A percentile compares a stretch with the other conserved stretches of the same genome.
Conservation (phyloP, 2,888 invertebrate species). For the Hymenopus coronatus region DNA sequence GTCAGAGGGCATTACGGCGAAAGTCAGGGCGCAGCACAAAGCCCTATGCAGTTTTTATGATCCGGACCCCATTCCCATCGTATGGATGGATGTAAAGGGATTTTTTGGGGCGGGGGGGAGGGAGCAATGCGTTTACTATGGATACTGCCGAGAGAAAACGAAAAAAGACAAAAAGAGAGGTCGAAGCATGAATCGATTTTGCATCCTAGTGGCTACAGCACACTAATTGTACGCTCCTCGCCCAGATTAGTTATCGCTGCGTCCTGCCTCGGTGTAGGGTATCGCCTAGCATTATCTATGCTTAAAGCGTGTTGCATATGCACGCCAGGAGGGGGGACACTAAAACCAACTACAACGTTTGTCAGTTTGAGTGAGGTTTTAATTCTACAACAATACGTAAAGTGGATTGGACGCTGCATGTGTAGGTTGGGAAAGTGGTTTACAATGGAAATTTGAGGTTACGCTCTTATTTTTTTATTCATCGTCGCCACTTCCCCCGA, state of each 20-base stretch:
- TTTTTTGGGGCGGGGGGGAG: too few species aligned
- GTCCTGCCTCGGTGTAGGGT: neutral
- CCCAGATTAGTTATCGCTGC: constrained; percentile 15
- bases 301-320: constrained; percentile 17
- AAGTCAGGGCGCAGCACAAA: neutral
- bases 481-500: neutral
- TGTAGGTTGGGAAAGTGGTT: neutral
- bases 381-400: constrained; percentile 21
- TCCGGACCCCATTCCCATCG: neutral
- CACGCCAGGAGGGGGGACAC: neutral
- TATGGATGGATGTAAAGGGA: neutral
- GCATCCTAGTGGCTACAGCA: constrained; percentile 7
- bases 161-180: neutral
- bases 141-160: too few species aligned
- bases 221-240: constrained; percentile 9
- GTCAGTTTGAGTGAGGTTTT: constrained; percentile 21
- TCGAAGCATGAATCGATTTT: constrained; percentile 19
- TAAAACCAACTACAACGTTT: constrained; percentile 17
- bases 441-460: constrained; percentile 22
- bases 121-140: too few species aligned
- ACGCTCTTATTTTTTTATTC: constrained; percentile 18
- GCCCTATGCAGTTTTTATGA: constrained; percentile 15
- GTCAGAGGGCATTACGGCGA: too few species aligned
- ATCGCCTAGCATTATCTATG: constrained; percentile 19
- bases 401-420: neutral